These are phyloP conservation scores for Drosophila koepferae DNA, from an alignment of 2,888 invertebrate genomes.

Conservation along the genomic window DNA sequence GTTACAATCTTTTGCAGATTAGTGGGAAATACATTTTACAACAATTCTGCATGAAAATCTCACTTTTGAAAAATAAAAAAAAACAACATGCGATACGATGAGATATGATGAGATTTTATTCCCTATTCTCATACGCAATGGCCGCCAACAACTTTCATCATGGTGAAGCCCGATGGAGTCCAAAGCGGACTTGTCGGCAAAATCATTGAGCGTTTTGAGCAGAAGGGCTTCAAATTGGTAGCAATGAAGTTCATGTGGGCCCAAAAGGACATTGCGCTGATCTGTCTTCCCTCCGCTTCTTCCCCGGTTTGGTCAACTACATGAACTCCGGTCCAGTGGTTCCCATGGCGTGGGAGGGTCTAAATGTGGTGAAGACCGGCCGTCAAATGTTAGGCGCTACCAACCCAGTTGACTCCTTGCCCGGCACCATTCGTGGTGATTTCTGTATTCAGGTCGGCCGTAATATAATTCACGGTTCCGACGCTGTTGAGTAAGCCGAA, in stretches of 20 bases:
- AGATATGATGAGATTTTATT: slow-evolving; percentile 85
- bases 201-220: slow-evolving; percentile 98
- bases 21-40: no score
- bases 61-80: no score
- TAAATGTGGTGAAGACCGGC: slow-evolving; percentile 97
- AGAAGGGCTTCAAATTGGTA: slow-evolving; percentile 98
- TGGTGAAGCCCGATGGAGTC: slow-evolving; percentile 99
- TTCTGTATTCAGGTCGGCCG: slow-evolving; percentile 97
- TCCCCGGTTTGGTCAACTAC: slow-evolving; percentile 96
- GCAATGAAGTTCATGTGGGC: slow-evolving; percentile 98
- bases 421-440: slow-evolving; percentile 99
- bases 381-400: slow-evolving; percentile 98
- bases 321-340: slow-evolving; percentile 98
- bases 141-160: slow-evolving; percentile 95
- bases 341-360: slow-evolving; percentile 99
- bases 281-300: slow-evolving; percentile 95
- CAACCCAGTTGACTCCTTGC: slow-evolving; percentile 96
- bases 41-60: no score
- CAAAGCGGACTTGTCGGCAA: slow-evolving; percentile 98
- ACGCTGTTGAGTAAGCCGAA: slow-evolving; percentile 97
- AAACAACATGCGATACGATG: neutral
- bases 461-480: slow-evolving; percentile 99
- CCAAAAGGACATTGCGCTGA: slow-evolving; percentile 97
- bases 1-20: no score
- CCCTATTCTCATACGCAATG: slow-evolving; percentile 88